Base-by-base conservation (phyloP, 2,113 vertebrate species). In the Tetrao urogallus region DNA sequence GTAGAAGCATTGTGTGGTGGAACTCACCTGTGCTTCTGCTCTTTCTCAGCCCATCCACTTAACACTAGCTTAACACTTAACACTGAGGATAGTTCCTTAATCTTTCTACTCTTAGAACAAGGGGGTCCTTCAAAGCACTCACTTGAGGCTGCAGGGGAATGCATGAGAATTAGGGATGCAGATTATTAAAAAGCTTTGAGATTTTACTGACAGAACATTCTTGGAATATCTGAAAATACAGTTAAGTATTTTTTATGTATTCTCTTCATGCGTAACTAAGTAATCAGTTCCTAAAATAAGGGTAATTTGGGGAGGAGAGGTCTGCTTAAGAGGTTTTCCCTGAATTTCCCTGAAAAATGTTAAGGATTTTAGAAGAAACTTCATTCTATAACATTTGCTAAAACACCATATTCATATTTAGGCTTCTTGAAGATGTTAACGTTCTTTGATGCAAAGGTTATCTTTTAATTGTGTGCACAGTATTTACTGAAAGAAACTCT, bases 221-320 rank as follows among this genome's bases (percentile, higher is more conserved):
- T 64, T 85, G 71, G 43, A 73, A 70, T 10, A 48, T 63, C n/a
- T 79, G 58, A 66, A 89, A 76, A 58, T 70, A 36, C 5, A 60
- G 9, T 7, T 42, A 43, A n/a, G 38, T 38, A 38, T 38, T 38
- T 38, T 38, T 38, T 38, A 10, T 56, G 2, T 67, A 56, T 84
- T 79, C 13, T 18, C 22, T 86, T 77, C 12, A 71, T 24, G 42
- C 5, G 11, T 71, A 89, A 52, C 6, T 72, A 38, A 5, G 65
- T n/a, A 91, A 79, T 12, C 6, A 34, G 0, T 64, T 78, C 60
- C 52, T 72, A 47, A 56, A 86, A 64, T 9, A 79, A 30, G 1
- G 34, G 17, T 34, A 25, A 10, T 65, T 61, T 21, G 5, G 6
- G 1, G 3, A 7, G 8, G 2, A 3, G 3, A 7, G 5, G 6